Evolutionary conservation across 2,113 vertebrate species (phyloP).

Genomic region (Xiphorhynchus elegans): DNA sequence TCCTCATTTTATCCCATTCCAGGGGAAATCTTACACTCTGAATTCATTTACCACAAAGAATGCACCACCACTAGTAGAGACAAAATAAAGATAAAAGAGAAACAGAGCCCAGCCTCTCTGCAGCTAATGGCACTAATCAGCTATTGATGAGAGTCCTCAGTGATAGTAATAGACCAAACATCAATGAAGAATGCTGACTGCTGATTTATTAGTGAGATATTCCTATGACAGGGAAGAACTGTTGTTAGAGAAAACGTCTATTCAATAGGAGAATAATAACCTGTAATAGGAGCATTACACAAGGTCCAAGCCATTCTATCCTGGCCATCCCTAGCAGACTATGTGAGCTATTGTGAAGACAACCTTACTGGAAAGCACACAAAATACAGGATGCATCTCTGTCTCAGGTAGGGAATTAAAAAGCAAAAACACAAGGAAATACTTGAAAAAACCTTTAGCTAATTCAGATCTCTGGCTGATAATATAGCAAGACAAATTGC

Average conservation of each 20-base stretch:
- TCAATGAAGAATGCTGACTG: neutral
- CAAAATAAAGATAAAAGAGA: neutral
- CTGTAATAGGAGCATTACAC: neutral
- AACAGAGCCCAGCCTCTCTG: neutral
- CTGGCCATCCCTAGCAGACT: neutral
- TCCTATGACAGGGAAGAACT: neutral
- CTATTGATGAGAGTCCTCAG: neutral
- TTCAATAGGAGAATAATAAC: neutral
- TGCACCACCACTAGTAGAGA: neutral
- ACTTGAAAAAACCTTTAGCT: constrained; percentile 26
- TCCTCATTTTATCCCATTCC: neutral
- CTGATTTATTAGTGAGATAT: neutral
- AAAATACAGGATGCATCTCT: neutral
- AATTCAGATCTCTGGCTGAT: constrained; percentile 39
- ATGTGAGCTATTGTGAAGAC: neutral
- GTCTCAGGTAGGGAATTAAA: constrained; percentile 14
- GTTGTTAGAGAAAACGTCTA: neutral
- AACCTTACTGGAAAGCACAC: neutral
- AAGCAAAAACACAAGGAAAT: neutral
- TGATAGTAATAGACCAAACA: neutral
- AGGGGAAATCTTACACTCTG: neutral
- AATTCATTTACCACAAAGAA: neutral
- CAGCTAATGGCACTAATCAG: neutral
- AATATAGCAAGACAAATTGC: constrained; percentile 20
- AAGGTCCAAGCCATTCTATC: neutral